Conservation (phyloP, 2,888 invertebrate genomes). For the Drosophila demipolita region DNA sequence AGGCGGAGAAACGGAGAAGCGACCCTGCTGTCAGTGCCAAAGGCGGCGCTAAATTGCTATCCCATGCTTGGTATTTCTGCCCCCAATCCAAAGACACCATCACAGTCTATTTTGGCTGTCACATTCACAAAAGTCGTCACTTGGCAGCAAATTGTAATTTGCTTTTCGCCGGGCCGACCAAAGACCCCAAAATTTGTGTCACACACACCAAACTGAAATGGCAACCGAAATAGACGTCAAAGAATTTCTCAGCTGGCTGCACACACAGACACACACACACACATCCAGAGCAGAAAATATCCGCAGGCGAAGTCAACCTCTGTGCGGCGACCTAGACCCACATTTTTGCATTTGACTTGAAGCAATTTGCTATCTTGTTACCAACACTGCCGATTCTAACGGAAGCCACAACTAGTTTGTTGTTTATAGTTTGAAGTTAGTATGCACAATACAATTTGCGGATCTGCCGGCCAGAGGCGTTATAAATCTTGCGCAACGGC, state of each 20-base stretch:
- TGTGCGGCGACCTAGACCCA: conserved; percentile 70
- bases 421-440: conserved; percentile 2
- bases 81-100: conserved; percentile 12
- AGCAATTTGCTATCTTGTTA: conserved; percentile 40
- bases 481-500: conserved; percentile 77
- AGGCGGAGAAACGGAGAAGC: conserved; percentile 12
- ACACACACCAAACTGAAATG: conserved; percentile 62
- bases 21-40: conserved; percentile 28
- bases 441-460: conserved; percentile 11
- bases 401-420: conserved; percentile 52
- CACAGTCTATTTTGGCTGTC: conserved; percentile 42
- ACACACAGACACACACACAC: conserved; percentile 27
- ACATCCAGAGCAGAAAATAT: conserved; percentile 2
- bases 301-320: conserved; percentile 47
- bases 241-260: conserved; percentile 72
- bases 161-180: conserved; percentile 56
- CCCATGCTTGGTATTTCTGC: conserved; percentile 12
- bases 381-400: conserved; percentile 44
- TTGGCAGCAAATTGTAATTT: conserved; percentile 63
- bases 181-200: conserved; percentile 57
- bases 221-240: conserved; percentile 69
- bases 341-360: conserved; percentile 48
- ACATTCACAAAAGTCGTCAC: conserved; percentile 41
- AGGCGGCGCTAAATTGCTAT: conserved; percentile 27
- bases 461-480: conserved; percentile 58